Conservation (phyloP, 2,113 vertebrate species). For the Poecilia latipinna region DNA sequence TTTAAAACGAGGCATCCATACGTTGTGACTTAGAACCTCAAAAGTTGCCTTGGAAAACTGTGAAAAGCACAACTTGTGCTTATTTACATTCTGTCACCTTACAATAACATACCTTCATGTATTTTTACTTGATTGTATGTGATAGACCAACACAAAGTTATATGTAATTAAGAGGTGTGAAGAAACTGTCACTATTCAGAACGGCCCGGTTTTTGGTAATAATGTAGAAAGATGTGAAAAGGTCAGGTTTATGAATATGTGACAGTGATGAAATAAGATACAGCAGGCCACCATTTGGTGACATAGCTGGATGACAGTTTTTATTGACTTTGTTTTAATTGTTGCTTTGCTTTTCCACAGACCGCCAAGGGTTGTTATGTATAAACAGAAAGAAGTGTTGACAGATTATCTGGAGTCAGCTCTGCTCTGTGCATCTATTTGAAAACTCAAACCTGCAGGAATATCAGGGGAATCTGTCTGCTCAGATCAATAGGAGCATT, state of each 20-base stretch:
- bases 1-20: too few relatives aligned
- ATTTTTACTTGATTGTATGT: too few relatives aligned
- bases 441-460: slow-evolving; percentile 31
- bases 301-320: slow-evolving; percentile 73
- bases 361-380: slow-evolving; percentile 68
- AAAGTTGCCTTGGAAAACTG: too few relatives aligned
- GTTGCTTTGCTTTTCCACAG: slow-evolving; percentile 68
- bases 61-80: too few relatives aligned
- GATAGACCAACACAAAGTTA: too few relatives aligned
- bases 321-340: slow-evolving; percentile 70
- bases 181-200: not conserved
- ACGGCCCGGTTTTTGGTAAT: too few relatives aligned
- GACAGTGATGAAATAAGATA: slow-evolving; percentile 16
- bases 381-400: slow-evolving; percentile 60
- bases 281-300: slow-evolving; percentile 53
- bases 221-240: not conserved
- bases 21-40: too few relatives aligned
- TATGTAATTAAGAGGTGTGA: too few relatives aligned
- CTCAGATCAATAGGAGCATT: slow-evolving; percentile 39
- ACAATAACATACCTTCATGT: too few relatives aligned
- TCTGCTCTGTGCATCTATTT: slow-evolving; percentile 11
- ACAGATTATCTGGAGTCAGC: slow-evolving; percentile 52
- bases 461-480: slow-evolving; percentile 19
- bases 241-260: not conserved
- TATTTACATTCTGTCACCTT: too few relatives aligned